Conservation (phyloP, 2,797 vertebrate genomes). For the Pygocentrus nattereri region DNA sequence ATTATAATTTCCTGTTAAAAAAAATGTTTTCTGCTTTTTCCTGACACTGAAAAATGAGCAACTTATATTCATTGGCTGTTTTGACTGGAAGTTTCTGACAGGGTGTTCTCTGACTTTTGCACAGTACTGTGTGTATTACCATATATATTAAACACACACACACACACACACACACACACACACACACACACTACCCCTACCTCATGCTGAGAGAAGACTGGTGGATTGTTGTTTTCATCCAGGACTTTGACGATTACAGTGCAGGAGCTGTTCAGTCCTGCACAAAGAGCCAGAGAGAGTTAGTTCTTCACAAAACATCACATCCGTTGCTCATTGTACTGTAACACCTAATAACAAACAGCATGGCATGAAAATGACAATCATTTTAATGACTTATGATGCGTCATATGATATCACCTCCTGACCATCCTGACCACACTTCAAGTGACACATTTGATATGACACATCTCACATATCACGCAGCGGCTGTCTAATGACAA, state of each 20-base stretch:
- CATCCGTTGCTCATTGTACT: neutral
- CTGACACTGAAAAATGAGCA: too few species aligned
- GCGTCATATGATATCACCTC: slow-evolving; percentile 5
- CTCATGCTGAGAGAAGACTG: slow-evolving; percentile 82
- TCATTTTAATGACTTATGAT: neutral
- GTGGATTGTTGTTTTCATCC: slow-evolving; percentile 84
- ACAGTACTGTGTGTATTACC: too few species aligned
- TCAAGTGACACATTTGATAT: slow-evolving; percentile 19
- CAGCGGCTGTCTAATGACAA: neutral
- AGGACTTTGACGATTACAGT: slow-evolving; percentile 75
- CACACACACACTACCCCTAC: slow-evolving; percentile 61
- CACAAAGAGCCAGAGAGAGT: slow-evolving; percentile 22
- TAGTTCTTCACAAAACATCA: neutral
- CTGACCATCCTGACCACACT: slow-evolving; percentile 11
- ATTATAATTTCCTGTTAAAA: too few species aligned
- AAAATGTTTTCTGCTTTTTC: too few species aligned
- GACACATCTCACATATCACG: slow-evolving; percentile 15
- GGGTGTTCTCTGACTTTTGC: too few species aligned
- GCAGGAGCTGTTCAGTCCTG: slow-evolving; percentile 84
- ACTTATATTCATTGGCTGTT: too few species aligned
- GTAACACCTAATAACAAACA: neutral
- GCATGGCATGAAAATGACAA: slow-evolving; percentile 31
- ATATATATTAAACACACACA: neutral
- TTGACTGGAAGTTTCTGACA: too few species aligned
- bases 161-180: neutral